Conservation (phyloP, 1,140 invertebrate species). For the Lasaia peninsularis region DNA sequence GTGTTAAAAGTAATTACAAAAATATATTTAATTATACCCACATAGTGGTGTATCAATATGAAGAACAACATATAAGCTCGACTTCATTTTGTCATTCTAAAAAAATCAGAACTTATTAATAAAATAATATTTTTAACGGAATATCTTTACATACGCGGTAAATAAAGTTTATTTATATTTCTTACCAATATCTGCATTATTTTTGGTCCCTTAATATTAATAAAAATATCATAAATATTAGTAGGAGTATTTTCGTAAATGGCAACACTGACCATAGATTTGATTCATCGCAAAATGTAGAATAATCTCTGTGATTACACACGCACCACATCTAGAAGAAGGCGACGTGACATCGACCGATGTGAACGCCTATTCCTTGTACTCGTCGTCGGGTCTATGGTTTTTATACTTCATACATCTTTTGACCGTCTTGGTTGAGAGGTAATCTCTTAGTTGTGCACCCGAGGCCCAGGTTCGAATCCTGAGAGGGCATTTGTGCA, state of each 20-base stretch:
- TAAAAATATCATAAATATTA: background rate
- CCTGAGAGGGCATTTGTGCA: no score
- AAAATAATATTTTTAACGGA: no score
- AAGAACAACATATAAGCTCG: no score
- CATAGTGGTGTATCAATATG: no score
- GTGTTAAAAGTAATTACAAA: no score
- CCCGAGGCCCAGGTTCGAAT: background rate
- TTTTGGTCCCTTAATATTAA: no score
- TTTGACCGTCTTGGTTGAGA: background rate
- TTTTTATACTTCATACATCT: background rate
- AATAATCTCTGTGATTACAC: constrained; percentile 28
- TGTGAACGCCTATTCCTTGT: constrained; percentile 7
- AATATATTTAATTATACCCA: no score
- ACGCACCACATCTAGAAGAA: constrained; percentile 19
- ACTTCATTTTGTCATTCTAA: no score
- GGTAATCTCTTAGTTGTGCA: background rate
- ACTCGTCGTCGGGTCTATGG: background rate
- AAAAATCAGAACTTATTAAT: no score
- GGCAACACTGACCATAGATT: background rate
- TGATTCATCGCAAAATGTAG: constrained; percentile 21
- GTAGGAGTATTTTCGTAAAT: background rate
- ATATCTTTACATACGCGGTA: no score
- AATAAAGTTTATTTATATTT: no score
- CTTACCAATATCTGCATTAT: no score
- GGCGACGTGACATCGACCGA: constrained; percentile 19